Conservation (phyloP, 2,797 vertebrate species). For the Cyprinella venusta region DNA sequence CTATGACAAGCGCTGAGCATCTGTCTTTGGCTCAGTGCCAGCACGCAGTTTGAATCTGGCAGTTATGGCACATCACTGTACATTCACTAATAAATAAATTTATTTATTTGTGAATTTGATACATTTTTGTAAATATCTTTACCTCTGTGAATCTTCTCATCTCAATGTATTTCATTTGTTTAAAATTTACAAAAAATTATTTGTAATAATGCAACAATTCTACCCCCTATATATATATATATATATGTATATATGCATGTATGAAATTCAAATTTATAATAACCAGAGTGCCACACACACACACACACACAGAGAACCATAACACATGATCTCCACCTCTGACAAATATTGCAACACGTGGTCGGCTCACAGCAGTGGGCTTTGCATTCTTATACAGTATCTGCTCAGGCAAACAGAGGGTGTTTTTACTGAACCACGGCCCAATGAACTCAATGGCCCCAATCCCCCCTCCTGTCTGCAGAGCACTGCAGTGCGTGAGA, state of each 20-base stretch:
- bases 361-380: conserved; percentile 60
- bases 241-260: not conserved
- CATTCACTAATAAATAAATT: too few species aligned
- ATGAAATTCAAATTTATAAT: not conserved
- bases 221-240: too few species aligned
- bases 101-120: too few species aligned
- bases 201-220: too few species aligned
- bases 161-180: too few species aligned
- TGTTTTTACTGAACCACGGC: conserved; percentile 42
- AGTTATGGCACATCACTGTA: too few species aligned
- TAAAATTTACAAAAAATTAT: too few species aligned
- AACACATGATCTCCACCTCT: conserved; percentile 56
- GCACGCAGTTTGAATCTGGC: too few species aligned
- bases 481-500: conserved; percentile 49
- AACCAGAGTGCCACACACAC: conserved; percentile 61
- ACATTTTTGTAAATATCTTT: too few species aligned
- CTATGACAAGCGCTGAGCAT: too few species aligned
- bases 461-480: conserved; percentile 31
- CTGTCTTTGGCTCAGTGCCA: too few species aligned
- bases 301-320: conserved; percentile 3
- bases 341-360: conserved; percentile 52
- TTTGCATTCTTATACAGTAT: conserved; percentile 42
- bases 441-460: conserved; percentile 72
- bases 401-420: conserved; percentile 27
- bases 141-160: too few species aligned